Base-by-base conservation (phyloP, 2,888 invertebrate species). In the Heliconius hortense region DNA sequence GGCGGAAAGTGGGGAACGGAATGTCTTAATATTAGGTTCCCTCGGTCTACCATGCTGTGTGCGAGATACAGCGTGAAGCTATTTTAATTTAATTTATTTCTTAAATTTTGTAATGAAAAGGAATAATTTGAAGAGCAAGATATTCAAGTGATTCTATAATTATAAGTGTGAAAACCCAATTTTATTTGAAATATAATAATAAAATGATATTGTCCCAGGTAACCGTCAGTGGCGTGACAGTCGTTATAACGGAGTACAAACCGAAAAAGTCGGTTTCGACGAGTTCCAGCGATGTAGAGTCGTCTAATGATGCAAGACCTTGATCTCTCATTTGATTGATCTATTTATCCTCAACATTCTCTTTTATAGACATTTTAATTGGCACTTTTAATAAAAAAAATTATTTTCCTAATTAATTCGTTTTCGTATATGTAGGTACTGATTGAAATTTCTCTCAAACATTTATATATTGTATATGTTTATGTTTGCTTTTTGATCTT, bases 211-310 rank as follows among this genome's bases (percentile, higher is more conserved):
- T 71, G 60, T 71, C 71, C 67, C 89, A 94, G 94, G 94, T 94
- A 83, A 99, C 99, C 70, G 99, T 99, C 56, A 99, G 98, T 90
- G 98, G 98, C 84, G 98, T 99, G 77, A 99, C 99, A 70, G 99
- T 99, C 79, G 97, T 98, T 81, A 98, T 99, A 88, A 99, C 99
- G 77, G 99, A 99, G 94, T 99, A 98, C 90, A 97, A 97, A 89
- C 97, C 97, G 81, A 98, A 98, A 87, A 93, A 94, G 79, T 93
- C 93, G 0, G 90, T 92, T 0, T 89, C 92, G 0, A 91, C 87
- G 78, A 93, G 93, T 78, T 94, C 94, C 4, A 94, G 94, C 76
- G 94, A 94, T 75, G 88, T 94, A 56, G 94, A 94, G 80, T 94
- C 93, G 2, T 94, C 94, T 18, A 94, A 94, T 81, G 94, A 94